Base-by-base conservation (phyloP, 2,797 vertebrate genomes). In the Pangasius macronema region DNA sequence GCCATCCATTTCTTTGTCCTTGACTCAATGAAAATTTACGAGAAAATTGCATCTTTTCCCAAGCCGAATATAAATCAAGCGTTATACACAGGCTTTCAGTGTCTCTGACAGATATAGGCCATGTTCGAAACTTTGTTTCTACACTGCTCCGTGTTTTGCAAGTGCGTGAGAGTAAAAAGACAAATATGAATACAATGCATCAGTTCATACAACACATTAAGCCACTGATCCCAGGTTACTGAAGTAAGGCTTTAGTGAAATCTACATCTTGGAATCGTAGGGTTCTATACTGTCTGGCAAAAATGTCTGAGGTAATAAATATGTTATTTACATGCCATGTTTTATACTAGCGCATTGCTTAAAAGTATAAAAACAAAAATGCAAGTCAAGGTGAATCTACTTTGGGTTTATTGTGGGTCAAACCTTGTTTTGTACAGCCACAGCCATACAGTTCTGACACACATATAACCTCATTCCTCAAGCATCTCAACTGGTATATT, bases 31-130 rank as follows among this genome's bases (percentile, higher is more conserved):
- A 94, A 95, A 95, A 94, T 95, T 95, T 94, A 94, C 93, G 93
- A 95, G 94, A 94, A 94, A 95, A 94, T 88, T 93, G 92, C 90
- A 92, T 91, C 94, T 94, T 93, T 95, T 92, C 91, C 91, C 84
- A 88, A 93, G 93, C 91, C 75, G 94, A 94, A 95, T 96, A 96
- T 96, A 96, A 96, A 96, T 96, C 95, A 95, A 95, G 94, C 93
- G 94, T 96, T 94, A 94, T 91, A 93, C 92, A 90, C 91, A 89
- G 94, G 93, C 91, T 94, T 93, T 94, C 94, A 92, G 91, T 94
- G 95, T 95, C 95, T 95, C 94, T 96, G 95, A 96, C 96, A 96
- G 95, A 96, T 96, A 94, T 96, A 95, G 96, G 96, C 92, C 95
- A 95, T 91, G 93, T 95, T 93, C 93, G 94, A 90, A 95, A 96